Evolutionary conservation across 2,888 invertebrate species (phyloP), one percentile per base, ranked within the genome.

Genomic region (Synergus itoensis): DNA sequence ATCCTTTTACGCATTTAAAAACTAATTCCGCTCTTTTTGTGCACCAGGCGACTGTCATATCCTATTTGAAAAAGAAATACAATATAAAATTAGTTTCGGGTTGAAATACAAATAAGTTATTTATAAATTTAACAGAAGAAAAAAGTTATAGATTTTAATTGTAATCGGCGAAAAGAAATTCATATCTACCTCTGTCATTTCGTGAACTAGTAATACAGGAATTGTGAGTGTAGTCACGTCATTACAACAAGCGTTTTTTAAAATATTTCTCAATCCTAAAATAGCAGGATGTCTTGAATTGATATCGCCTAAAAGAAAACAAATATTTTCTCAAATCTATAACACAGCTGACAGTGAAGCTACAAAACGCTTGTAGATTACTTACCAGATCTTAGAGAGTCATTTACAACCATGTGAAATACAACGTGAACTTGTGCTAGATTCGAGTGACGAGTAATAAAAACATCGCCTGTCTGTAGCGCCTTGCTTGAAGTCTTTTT

Each of bases 1-100:
- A 99, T 4, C 99, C 99, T 93, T 99, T 99, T 77, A 99, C 97
- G 93, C 99, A 99, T 93, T 99, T 99, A 90, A 99, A 98, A 80
- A 99, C 97, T 84, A 99, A 94, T 93, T 99, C 99, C 0, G 99
- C 99, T 88, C 99, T 94, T 88, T 98, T 97, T 90, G 97, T 95
- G 92, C 99, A 99, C 99, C 99, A 99, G 53, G 96, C 95, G 77
- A 98, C 96, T 0, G 99, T 99, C 98, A 98, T 97, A 90, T 97
- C 97, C 96, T 96, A 88, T n/a, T 89, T 87, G 75, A 81, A 81
- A 79, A 77, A 82, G 28, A 53, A 69, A 80, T 21, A 73, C 79
- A 14, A 81, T 73, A 12, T 60, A 12, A 65, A 75, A 14, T 57
- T 60, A 40, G 36, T n/a, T 41, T 40, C 9, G 12, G 28, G 40